These are phyloP conservation scores for Meleagris gallopavo DNA, from an alignment of 2,113 vertebrate genomes.

Conservation along the genomic window DNA sequence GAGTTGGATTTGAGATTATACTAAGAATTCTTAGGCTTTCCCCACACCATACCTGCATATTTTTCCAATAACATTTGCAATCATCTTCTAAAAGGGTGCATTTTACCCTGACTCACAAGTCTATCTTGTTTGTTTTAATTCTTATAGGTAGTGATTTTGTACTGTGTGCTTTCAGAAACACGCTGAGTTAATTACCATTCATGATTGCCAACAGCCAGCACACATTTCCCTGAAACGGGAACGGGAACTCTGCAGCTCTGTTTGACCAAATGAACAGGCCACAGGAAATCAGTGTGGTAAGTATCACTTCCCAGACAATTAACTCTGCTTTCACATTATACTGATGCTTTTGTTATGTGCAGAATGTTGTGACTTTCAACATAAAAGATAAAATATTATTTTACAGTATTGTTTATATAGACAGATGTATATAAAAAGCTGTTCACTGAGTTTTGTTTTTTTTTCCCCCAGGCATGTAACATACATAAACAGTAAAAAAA, in stretches of 20 bases:
- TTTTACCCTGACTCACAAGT: not conserved
- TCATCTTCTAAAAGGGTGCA: not conserved
- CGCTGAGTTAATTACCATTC: not conserved
- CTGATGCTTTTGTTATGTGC: not conserved
- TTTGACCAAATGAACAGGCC: conserved; percentile 11
- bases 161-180: not conserved
- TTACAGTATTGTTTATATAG: not conserved
- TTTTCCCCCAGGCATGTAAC: not conserved
- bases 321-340: not conserved
- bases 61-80: not conserved
- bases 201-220: not conserved
- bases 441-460: not conserved
- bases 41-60: fast-evolving
- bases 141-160: not conserved
- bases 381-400: not conserved
- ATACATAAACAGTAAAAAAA: not conserved
- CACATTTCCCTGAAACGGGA: not conserved
- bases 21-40: not conserved
- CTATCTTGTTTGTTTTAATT: not conserved
- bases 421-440: not conserved
- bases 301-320: conserved; percentile 28
- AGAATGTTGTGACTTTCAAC: not conserved
- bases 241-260: not conserved
- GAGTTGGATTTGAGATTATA: not conserved
- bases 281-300: not conserved